Evolutionary conservation across 2,797 vertebrate species (phyloP).

Genomic region (Myotis planiceps): DNA sequence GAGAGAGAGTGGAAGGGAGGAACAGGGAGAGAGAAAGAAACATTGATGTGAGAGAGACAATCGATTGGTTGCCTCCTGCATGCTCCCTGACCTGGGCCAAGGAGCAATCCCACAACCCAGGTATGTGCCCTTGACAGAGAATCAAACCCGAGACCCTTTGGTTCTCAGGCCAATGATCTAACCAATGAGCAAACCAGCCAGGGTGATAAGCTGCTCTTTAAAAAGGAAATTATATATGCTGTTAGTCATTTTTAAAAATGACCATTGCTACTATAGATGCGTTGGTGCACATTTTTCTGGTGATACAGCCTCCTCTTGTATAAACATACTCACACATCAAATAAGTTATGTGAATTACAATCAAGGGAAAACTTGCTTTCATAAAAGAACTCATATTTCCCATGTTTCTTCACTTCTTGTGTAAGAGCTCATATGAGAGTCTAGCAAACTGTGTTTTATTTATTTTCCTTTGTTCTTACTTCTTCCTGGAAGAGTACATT

Average conservation of each 20-base stretch:
- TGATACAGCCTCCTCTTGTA: slow-evolving; percentile 76
- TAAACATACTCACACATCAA: slow-evolving; percentile 83
- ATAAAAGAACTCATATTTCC: slow-evolving; percentile 83
- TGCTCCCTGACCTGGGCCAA: too few species aligned
- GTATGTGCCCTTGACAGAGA: too few species aligned
- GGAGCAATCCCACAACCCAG: too few species aligned
- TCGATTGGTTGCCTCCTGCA: too few species aligned
- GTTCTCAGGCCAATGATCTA: too few species aligned
- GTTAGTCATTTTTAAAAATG: slow-evolving; percentile 78
- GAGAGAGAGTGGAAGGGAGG: too few species aligned
- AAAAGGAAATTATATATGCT: slow-evolving; percentile 71
- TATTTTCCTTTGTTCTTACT: slow-evolving; percentile 82
- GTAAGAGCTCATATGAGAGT: slow-evolving; percentile 83
- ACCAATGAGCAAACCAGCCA: too few species aligned
- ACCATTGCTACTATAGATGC: slow-evolving; percentile 67
- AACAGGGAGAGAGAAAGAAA: too few species aligned
- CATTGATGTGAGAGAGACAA: too few species aligned
- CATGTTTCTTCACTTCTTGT: slow-evolving; percentile 83
- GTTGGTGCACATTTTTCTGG: slow-evolving; percentile 76
- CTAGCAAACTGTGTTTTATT: slow-evolving; percentile 82
- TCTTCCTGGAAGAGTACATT: slow-evolving; percentile 77
- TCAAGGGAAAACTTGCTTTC: slow-evolving; percentile 85
- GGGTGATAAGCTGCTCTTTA: slow-evolving; percentile 24
- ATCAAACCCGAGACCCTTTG: too few species aligned
- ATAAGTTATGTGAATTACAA: slow-evolving; percentile 78